Conservation (phyloP, 2,888 invertebrate species). For the Pterobdella sp. region DNA sequence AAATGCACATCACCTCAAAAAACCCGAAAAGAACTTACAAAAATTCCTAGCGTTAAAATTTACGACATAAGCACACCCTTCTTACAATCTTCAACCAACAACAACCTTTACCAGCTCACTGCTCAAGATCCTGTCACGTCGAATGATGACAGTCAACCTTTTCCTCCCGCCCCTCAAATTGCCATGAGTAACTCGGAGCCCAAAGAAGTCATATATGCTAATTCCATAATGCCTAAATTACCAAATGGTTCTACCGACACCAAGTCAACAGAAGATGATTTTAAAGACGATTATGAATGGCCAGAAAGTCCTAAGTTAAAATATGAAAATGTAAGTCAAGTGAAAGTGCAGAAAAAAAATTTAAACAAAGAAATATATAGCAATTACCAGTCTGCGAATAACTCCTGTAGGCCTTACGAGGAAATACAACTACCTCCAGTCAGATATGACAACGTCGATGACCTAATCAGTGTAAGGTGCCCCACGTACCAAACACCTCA, state of each 20-base stretch:
- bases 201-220: background rate
- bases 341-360: background rate
- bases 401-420: too few species aligned
- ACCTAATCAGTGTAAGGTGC: background rate
- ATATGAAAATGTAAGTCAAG: background rate
- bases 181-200: background rate
- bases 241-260: background rate
- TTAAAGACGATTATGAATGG: background rate
- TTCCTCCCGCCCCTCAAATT: background rate
- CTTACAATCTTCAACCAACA: slow-evolving; percentile 10
- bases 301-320: background rate
- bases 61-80: slow-evolving; percentile 4
- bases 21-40: background rate
- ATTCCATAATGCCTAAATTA: background rate
- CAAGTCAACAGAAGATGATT: background rate
- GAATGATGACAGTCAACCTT: background rate
- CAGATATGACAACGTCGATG: slow-evolving; percentile 3
- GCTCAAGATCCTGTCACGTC: background rate
- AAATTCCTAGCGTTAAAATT: background rate
- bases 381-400: background rate
- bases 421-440: background rate
- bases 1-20: background rate
- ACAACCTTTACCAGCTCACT: background rate
- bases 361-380: background rate
- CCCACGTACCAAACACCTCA: too few species aligned